Conservation (phyloP, 2,797 vertebrate species). For the Tapirus indicus region DNA sequence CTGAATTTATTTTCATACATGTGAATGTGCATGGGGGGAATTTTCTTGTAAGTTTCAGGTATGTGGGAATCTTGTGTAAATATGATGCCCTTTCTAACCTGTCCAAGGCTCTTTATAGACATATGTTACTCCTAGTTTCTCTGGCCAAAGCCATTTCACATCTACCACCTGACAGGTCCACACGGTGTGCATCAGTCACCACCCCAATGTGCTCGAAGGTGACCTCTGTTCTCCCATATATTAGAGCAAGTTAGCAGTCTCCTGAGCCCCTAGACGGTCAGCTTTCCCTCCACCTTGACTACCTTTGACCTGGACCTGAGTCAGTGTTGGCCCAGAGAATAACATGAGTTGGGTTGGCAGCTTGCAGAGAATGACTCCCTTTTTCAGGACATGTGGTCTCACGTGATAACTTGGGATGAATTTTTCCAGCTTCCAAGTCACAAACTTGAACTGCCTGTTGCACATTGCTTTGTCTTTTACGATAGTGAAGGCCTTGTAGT, state of each 20-base stretch:
- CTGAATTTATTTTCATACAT: neutral
- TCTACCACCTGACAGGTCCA: no score
- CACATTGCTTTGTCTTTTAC: neutral
- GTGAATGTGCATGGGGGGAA: neutral
- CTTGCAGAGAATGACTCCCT: neutral
- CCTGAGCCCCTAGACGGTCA: neutral
- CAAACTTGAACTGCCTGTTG: neutral
- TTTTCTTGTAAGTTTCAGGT: neutral
- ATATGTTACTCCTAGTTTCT: neutral
- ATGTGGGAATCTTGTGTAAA: neutral
- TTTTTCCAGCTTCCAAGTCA: neutral
- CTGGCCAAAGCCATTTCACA: no score
- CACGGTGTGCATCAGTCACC: no score
- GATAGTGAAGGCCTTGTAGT: neutral
- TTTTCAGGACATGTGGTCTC: neutral
- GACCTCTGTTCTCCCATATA: neutral
- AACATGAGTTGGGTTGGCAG: neutral
- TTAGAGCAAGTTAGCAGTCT: neutral
- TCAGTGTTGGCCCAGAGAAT: neutral
- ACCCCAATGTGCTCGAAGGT: neutral
- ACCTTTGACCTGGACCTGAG: neutral
- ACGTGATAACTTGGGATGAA: neutral
- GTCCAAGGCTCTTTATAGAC: neutral
- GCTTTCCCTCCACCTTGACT: neutral
- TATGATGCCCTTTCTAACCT: neutral